These are phyloP conservation scores for Tetramorium alpestre DNA, from an alignment of 1,140 invertebrate species.

Conservation along the genomic window DNA sequence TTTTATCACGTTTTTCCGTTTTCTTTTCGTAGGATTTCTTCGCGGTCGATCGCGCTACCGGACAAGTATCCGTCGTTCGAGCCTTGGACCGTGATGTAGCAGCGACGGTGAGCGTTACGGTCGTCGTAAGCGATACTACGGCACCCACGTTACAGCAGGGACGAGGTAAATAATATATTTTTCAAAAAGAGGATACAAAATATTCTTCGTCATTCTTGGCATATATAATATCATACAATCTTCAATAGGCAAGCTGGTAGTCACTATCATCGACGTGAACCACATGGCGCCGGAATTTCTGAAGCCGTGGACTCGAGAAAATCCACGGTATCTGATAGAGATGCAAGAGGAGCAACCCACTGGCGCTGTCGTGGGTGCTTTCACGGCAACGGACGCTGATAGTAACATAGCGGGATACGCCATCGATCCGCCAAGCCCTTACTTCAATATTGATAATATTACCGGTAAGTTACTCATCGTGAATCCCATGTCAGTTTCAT, in stretches of 20 bases:
- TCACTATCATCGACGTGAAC: slow-evolving; percentile 94
- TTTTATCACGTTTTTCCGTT: slow-evolving; percentile 19
- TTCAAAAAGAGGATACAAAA: slow-evolving; percentile 26
- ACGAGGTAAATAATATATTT: slow-evolving; percentile 86
- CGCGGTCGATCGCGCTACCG: slow-evolving; percentile 89
- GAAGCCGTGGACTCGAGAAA: slow-evolving; percentile 90
- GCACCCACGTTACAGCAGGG: slow-evolving; percentile 92
- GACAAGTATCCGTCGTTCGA: slow-evolving; percentile 90
- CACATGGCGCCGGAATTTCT: slow-evolving; percentile 89
- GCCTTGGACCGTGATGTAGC: slow-evolving; percentile 90
- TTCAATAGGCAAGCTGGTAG: slow-evolving; percentile 90
- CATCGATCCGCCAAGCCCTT: slow-evolving; percentile 90
- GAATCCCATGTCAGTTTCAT: slow-evolving; percentile 17
- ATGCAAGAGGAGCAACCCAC: slow-evolving; percentile 94
- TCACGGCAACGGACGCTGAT: slow-evolving; percentile 93
- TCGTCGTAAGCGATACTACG: slow-evolving; percentile 92
- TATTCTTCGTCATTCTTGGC: neutral
- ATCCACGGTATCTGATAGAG: slow-evolving; percentile 89
- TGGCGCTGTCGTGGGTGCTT: slow-evolving; percentile 92
- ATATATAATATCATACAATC: neutral
- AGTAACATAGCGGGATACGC: slow-evolving; percentile 92
- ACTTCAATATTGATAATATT: slow-evolving; percentile 92
- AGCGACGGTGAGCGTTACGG: slow-evolving; percentile 91
- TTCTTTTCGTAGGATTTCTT: slow-evolving; percentile 90
- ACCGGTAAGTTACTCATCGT: slow-evolving; percentile 86